phyloP scores from a whole-genome alignment of 53 echinoderm and acorn worm genomes.

The Crossaster papposus region DNA sequence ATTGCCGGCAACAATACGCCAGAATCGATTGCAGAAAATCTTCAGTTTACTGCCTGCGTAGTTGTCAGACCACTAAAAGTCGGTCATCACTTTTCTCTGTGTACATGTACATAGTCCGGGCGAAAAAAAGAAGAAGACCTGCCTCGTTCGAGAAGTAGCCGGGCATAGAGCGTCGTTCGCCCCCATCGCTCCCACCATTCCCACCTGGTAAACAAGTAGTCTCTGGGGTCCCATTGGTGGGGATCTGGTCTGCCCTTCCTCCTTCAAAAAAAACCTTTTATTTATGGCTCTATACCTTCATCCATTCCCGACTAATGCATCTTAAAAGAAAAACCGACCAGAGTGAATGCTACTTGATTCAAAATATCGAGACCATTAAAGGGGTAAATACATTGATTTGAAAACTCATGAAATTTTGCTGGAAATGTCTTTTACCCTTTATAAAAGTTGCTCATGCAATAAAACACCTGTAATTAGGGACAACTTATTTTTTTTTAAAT shows the following conservation, averaged over 20 bases:
- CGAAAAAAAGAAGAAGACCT: not conserved
- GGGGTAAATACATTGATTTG: no score
- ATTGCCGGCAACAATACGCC: conserved; percentile 20
- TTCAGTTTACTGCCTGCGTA: not conserved
- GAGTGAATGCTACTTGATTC: not conserved
- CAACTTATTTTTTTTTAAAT: no score
- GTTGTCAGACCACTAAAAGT: not conserved
- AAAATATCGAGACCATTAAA: not conserved
- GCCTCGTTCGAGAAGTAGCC: not conserved
- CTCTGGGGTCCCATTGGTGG: conserved; percentile 45
- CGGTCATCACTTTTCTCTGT: not conserved
- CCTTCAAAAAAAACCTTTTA: not conserved
- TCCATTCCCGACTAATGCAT: not conserved
- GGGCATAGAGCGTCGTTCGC: not conserved
- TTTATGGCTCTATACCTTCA: not conserved
- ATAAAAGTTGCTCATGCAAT: no score
- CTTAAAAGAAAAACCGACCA: not conserved
- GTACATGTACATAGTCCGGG: not conserved
- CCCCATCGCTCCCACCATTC: not conserved
- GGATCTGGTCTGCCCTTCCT: not conserved
- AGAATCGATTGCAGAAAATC: conserved; percentile 28
- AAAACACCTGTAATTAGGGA: no score
- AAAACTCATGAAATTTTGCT: no score
- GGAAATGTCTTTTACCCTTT: no score
- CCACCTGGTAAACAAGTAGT: conserved; percentile 55